phyloP scores from a whole-genome alignment of 2,797 vertebrate species.

The Semaprochilodus insignis region DNA sequence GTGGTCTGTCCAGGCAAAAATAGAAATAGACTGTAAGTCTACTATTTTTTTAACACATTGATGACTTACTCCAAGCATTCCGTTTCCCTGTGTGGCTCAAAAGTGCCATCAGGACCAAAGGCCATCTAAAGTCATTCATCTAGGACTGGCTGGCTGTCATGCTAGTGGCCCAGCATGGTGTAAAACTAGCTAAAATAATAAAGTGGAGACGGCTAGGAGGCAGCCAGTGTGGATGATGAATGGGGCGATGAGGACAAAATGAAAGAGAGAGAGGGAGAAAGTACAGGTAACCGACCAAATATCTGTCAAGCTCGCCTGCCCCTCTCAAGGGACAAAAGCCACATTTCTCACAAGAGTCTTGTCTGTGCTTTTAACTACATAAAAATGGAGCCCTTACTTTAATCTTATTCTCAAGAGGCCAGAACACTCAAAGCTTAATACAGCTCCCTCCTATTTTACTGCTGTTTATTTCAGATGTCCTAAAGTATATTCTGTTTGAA shows the following conservation, averaged over 20 bases:
- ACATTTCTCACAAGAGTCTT: slow-evolving; percentile 1
- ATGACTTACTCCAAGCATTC: slow-evolving; percentile 34
- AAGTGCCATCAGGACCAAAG: slow-evolving; percentile 40
- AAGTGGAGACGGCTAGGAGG: slow-evolving; percentile 55
- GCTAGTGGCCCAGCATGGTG: slow-evolving; percentile 39
- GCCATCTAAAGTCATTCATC: slow-evolving; percentile 61
- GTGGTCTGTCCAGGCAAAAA: not conserved
- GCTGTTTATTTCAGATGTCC: too few relatives aligned
- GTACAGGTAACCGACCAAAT: slow-evolving; percentile 40
- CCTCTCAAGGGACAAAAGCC: slow-evolving; percentile 34
- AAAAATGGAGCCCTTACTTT: not conserved
- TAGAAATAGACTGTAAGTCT: not conserved
- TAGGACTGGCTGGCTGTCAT: slow-evolving; percentile 59
- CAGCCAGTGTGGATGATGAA: slow-evolving; percentile 51
- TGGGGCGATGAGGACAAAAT: slow-evolving; percentile 47
- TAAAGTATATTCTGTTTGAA: not conserved
- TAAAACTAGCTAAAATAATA: slow-evolving; percentile 66
- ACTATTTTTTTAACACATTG: slow-evolving; percentile 9
- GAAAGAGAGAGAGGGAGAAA: slow-evolving; percentile 36
- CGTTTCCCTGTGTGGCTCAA: slow-evolving; percentile 41
- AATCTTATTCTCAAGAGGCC: not conserved
- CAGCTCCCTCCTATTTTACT: not conserved
- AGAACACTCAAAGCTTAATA: not conserved
- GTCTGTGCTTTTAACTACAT: slow-evolving; percentile 3
- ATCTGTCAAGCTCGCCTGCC: slow-evolving; percentile 27